These are phyloP conservation scores for Brevimyrus niger DNA, from an alignment of 2,113 vertebrate genomes.

Conservation along the genomic window DNA sequence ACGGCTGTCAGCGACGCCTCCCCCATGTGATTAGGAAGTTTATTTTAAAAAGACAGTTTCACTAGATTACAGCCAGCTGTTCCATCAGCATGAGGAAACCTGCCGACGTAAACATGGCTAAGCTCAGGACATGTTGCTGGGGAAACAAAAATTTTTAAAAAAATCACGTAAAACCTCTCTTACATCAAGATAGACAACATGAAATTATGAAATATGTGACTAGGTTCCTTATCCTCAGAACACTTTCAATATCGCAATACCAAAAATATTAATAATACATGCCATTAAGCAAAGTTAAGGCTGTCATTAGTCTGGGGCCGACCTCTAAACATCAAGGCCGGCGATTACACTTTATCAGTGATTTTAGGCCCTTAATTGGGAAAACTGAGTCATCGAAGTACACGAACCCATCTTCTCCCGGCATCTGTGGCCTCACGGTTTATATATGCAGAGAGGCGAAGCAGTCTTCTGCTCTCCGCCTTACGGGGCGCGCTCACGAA, in stretches of 20 bases:
- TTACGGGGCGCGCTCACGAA: conserved; percentile 22
- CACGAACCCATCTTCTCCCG: background rate
- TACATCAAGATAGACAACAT: background rate
- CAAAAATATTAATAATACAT: background rate
- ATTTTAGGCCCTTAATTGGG: conserved; percentile 8
- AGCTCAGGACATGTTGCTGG: background rate
- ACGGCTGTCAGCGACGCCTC: background rate
- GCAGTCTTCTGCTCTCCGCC: conserved; percentile 16
- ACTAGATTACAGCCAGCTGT: background rate
- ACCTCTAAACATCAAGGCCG: background rate
- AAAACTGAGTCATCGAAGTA: background rate
- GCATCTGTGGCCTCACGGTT: conserved; percentile 1
- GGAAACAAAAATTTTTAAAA: background rate
- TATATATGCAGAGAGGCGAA: conserved; percentile 26
- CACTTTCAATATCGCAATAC: background rate
- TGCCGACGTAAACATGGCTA: background rate
- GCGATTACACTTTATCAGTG: background rate
- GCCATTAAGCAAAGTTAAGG: background rate
- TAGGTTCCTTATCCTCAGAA: background rate
- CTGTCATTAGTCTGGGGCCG: background rate
- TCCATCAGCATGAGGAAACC: background rate
- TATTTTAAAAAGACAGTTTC: background rate
- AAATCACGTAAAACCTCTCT: background rate
- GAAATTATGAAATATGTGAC: background rate
- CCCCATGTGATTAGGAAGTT: background rate